Evolutionary conservation across 2,797 vertebrate genomes (phyloP), one percentile per base, ranked within the genome.

Genomic region (Alosa sapidissima): DNA sequence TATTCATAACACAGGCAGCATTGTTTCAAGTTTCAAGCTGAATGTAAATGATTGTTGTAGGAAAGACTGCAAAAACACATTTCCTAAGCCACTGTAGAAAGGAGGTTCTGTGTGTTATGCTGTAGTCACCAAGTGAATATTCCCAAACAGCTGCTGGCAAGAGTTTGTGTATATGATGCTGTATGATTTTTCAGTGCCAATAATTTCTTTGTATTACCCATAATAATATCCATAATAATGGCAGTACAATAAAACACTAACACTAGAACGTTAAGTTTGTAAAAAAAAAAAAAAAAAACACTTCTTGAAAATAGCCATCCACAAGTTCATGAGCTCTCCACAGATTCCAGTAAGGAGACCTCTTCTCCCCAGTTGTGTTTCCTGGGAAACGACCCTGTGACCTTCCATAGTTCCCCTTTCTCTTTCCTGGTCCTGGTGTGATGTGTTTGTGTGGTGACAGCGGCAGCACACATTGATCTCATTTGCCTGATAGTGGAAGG

Each of bases 401-500:
- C 58, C n/a, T 62, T 5, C n/a, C 6, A 24, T 21, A 55, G 54
- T 24, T 62, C 58, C 58, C 5, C 13, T 8, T n/a, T 62, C 21
- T 24, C 21, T 62, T 24, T 62, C 58, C 58, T 62, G 58, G 21
- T 62, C n/a, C n/a, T 10, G n/a, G 58, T 62, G 58, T 24, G 58
- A 62, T 81, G 1, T 68, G 85, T 85, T 82, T 85, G 81, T 85
- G 82, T 84, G 52, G 24, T 51, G 72, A 82, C 85, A 82, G 48
- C 60, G 13, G 52, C 54, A 82, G 58, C 81, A 81, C 47, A 28
- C 75, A 49, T 28, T 88, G 36, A 87, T 87, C 86, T 84, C 75
- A 86, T 85, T 81, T 28, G 14, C 13, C 5, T 81, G 85, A 85
- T 86, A 85, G 51, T 83, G 24, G 87, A 86, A 85, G 84, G 68